phyloP scores from a whole-genome alignment of 2,113 vertebrate genomes.

The Crotalus tigris region DNA sequence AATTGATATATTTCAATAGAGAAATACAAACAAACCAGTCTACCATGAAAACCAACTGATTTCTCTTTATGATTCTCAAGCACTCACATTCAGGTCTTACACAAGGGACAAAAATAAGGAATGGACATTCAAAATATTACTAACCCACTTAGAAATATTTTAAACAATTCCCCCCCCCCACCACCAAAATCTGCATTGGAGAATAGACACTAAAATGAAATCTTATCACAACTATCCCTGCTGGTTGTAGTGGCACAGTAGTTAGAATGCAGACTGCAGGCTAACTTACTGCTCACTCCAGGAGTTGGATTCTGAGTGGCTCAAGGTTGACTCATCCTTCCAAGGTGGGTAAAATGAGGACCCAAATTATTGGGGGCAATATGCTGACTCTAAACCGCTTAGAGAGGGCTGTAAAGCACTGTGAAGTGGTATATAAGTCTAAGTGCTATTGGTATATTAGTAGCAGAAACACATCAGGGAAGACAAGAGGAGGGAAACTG shows the following conservation, averaged over 20 bases:
- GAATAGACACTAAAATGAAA: neutral
- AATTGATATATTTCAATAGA: neutral
- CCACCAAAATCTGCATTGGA: neutral
- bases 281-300: no score
- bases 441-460: neutral
- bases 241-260: no score
- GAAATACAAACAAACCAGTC: neutral
- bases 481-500: neutral
- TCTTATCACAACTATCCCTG: neutral
- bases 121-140: neutral
- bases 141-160: neutral
- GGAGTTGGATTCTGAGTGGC: no score
- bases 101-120: neutral
- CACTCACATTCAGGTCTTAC: neutral
- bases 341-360: no score
- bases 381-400: no score
- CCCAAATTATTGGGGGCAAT: no score
- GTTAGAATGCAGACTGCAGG: no score
- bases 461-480: neutral
- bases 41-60: neutral
- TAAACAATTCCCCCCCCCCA: neutral
- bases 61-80: neutral
- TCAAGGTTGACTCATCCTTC: no score
- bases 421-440: no score
- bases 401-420: no score